Percentiles rank a stretch among this genome's conserved stretches.
Evolutionary conservation across 2,888 invertebrate genomes (phyloP).

Genomic region (Onchidella celtica): DNA sequence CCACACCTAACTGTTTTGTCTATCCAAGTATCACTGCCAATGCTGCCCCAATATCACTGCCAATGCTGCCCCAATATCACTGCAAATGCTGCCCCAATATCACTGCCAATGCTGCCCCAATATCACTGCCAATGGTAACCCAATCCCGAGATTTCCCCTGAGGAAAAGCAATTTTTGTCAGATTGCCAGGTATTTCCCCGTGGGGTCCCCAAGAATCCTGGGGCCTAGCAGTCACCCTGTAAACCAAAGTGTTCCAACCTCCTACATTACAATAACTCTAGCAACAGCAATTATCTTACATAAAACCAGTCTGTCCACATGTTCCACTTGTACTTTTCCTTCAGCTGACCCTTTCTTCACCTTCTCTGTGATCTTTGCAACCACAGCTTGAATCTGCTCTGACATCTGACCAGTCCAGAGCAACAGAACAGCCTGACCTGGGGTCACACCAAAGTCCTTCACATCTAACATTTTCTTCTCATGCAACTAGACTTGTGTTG

Average conservation of each 20-base stretch:
- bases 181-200: no score
- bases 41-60: no score
- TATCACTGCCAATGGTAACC: no score
- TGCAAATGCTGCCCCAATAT: no score
- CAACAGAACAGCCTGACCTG: slow-evolving; percentile 64
- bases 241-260: not conserved
- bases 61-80: no score
- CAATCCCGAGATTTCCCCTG: no score
- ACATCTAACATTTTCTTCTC: slow-evolving; percentile 45
- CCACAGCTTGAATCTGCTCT: slow-evolving; percentile 64
- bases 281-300: slow-evolving; percentile 64
- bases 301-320: slow-evolving; percentile 69
- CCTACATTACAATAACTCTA: not conserved
- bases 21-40: no score
- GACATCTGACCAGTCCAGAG: slow-evolving; percentile 70
- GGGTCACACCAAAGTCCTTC: slow-evolving; percentile 58
- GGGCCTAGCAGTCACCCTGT: no score
- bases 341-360: slow-evolving; percentile 56
- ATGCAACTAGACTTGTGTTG: not conserved
- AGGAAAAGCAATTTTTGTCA: no score
- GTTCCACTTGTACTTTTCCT: slow-evolving; percentile 74
- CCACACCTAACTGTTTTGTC: no score
- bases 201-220: no score
- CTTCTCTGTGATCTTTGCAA: slow-evolving; percentile 61
- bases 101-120: no score